Percentiles rank a stretch among this genome's conserved stretches.
Evolutionary conservation across 2,888 invertebrate species (phyloP).

Genomic region (Apamea crenata): DNA sequence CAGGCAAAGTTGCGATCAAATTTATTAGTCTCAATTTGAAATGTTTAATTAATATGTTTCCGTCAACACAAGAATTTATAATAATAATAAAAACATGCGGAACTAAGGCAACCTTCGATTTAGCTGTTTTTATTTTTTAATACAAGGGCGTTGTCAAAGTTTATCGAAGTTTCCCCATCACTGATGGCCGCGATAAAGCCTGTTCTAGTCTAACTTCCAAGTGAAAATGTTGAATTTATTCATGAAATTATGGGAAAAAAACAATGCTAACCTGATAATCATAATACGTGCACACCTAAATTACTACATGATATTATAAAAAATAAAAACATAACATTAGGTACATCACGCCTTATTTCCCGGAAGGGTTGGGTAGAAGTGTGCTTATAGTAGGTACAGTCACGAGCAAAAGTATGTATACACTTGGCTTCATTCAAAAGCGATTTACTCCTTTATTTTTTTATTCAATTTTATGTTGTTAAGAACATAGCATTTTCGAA

Average conservation of each 20-base stretch:
- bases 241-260: neutral
- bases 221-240: neutral
- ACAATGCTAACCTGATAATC: neutral
- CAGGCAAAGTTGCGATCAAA: neutral
- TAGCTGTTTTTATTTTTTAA: neutral
- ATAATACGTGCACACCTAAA: neutral
- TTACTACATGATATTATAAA: too few relatives aligned
- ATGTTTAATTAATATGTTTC: neutral
- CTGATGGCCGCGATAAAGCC: neutral
- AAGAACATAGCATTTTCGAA: too few relatives aligned
- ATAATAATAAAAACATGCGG: constrained; percentile 15
- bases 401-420: too few relatives aligned
- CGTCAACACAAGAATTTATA: neutral
- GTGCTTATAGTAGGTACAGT: too few relatives aligned
- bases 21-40: neutral
- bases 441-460: too few relatives aligned
- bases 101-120: neutral
- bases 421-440: too few relatives aligned
- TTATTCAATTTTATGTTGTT: too few relatives aligned
- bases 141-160: neutral
- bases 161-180: neutral
- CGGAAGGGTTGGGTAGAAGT: too few relatives aligned
- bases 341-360: too few relatives aligned
- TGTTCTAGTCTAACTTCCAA: neutral
- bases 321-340: too few relatives aligned